Evolutionary conservation across 2,797 vertebrate genomes (phyloP), one percentile per base, ranked within the genome.

Genomic region (Xiphorhynchus erythropygius): DNA sequence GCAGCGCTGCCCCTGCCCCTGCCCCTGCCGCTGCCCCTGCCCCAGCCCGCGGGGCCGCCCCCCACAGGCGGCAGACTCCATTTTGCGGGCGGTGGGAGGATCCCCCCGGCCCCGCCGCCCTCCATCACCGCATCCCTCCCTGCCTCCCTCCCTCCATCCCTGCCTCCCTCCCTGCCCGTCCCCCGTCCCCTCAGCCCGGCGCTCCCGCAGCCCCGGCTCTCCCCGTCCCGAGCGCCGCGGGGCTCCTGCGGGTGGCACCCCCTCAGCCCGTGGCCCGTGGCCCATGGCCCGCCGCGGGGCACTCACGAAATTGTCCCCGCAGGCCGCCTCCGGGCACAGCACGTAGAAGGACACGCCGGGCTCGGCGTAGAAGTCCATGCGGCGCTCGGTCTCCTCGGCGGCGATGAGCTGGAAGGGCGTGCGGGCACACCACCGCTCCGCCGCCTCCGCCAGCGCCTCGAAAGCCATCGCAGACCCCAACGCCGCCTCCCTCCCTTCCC

Each of bases 381-480:
- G 98, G 94, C 99, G 98, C 98, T 99, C 99, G 82, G 99, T 99
- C 97, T 99, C 98, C 97, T 99, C 99, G 82, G 99, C 98, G 90
- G 99, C 99, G 96, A 99, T 99, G 96, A 99, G 98, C 96, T 99
- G 99, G 98, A 99, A 99, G 77, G 99, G 99, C 96, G 99, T 99
- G 92, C 98, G 98, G 96, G 99, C 98, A 98, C 99, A 99, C 99
- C 99, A 99, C 94, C 99, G 99, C 97, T 99, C 99, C 97, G 99
- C 99, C 96, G 98, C 98, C 97, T 99, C 99, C 92, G 99, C 99
- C 98, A 99, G 98, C 98, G 99, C 98, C 98, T 99, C 99, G 98
- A 99, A 99, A 98, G 98, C 99, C 99, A 99, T 99, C 97, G 97
- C 98, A 86, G 78, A 80, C 80, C 77, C 55, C 39, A 52, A 84